Evolutionary conservation across 2,797 vertebrate species (phyloP), one percentile per base, ranked within the genome.

Genomic region (Melanotaenia parkinsoni): DNA sequence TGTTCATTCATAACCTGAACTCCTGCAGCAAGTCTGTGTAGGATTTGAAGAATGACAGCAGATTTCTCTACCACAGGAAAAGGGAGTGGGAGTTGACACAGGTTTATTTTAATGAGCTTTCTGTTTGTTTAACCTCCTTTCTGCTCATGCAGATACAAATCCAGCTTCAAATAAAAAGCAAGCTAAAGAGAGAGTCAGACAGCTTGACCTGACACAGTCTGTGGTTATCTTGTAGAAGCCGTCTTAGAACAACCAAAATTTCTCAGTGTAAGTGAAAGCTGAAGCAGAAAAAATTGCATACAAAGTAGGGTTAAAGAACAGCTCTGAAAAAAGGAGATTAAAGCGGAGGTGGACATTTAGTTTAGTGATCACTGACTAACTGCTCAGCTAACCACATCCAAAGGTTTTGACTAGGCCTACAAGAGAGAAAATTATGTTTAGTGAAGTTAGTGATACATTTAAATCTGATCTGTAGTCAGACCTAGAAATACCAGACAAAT

Each of bases 1-100:
- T 1, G 67, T 87, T 90, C 84, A 85, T 89, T 91, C 83, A 90
- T 89, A 85, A 94, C 88, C 87, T 89, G 82, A 74, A 77, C 83
- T 86, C 76, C 80, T 80, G 79, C 58, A 73, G 82, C 53, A 71
- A 50, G 30, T 59, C 43, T 81, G 79, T 8, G 83, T 89, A 85
- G 83, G 89, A 79, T 54, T 63, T 76, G 69, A 82, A 63, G 83
- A 79, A 47, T 14, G 70, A 84, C 69, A 58, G 66, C 30, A 20
- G 86, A 88, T 89, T 87, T 84, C 86, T 87, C 79, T 64, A 77
- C 67, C 70, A 22, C 51, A 33, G 28, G 73, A 67, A 77, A 63
- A 72, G 59, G 72, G 82, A 80, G 88, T 87, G 86, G 84, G 86
- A 86, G 86, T 86, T 72, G 77, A 83, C 72, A 62, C 78, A 63